Evolutionary conservation across 1,140 invertebrate genomes (phyloP).

Genomic region (Philotrypesis tridentata): DNA sequence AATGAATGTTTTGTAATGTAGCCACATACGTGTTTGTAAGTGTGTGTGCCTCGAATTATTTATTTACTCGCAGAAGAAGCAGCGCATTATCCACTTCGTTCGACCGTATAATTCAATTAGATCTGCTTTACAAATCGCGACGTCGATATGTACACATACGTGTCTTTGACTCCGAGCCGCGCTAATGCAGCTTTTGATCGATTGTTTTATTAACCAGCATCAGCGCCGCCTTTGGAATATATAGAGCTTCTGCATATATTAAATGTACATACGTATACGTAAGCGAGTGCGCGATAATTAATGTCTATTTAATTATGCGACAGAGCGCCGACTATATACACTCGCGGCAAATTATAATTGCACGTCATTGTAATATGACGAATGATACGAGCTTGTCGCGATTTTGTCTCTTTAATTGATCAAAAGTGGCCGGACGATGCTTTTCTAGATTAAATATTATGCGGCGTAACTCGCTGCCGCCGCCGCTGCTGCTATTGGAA

Average conservation of each 20-base stretch:
- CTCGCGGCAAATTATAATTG: constrained; percentile 16
- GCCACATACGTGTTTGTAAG: no score
- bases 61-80: neutral
- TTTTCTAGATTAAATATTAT: constrained; percentile 22
- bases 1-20: neutral
- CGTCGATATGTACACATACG: neutral
- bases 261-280: neutral
- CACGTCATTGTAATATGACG: constrained; percentile 5
- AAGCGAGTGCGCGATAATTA: constrained; percentile 24
- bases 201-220: constrained; percentile 40
- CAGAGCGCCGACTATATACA: neutral
- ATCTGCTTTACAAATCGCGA: neutral
- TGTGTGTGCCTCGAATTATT: neutral
- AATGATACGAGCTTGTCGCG: neutral
- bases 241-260: neutral
- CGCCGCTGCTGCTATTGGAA: neutral
- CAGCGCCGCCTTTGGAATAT: neutral
- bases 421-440: constrained; percentile 18
- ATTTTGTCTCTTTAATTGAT: constrained; percentile 49
- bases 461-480: constrained; percentile 22
- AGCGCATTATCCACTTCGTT: neutral
- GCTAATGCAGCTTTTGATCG: constrained; percentile 35
- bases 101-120: neutral
- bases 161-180: neutral
- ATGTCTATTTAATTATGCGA: constrained; percentile 41